Conservation (phyloP, 2,797 vertebrate genomes). For the Eutrigla gurnardus region DNA sequence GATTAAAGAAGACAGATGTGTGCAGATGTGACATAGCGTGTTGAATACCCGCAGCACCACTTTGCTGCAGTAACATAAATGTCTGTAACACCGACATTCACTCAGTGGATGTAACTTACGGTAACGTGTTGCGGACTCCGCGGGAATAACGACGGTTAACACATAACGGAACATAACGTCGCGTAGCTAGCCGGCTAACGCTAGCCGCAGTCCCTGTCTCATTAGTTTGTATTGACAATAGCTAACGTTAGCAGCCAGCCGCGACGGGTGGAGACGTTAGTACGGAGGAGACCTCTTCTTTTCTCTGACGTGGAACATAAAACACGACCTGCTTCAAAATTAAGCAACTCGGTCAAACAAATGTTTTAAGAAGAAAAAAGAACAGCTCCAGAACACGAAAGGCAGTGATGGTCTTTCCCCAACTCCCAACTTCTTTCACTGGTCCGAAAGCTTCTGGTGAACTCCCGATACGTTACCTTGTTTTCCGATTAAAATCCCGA, state of each 20-base stretch:
- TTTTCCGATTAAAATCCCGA: constrained; percentile 86
- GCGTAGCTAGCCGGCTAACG: constrained; percentile 56
- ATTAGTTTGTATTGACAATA: constrained; percentile 23
- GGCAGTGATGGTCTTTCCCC: constrained; percentile 74
- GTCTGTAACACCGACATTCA: constrained; percentile 31
- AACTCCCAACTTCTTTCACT: constrained; percentile 87
- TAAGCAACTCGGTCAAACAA: constrained; percentile 19
- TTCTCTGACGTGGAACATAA: background rate
- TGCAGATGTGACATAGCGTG: constrained; percentile 34
- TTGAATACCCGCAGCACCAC: constrained; percentile 61
- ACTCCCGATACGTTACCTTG: constrained; percentile 87
- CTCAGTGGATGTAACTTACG: background rate
- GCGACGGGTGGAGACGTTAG: constrained; percentile 34
- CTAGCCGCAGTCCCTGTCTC: constrained; percentile 59
- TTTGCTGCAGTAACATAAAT: constrained; percentile 28
- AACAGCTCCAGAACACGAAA: constrained; percentile 50
- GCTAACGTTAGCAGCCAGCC: constrained; percentile 35
- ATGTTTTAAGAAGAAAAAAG: constrained; percentile 44
- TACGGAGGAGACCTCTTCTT: constrained; percentile 2
- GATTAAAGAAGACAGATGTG: constrained; percentile 27
- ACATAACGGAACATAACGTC: constrained; percentile 29
- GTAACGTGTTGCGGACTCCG: constrained; percentile 24
- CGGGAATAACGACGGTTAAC: constrained; percentile 8
- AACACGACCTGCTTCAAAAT: constrained; percentile 10
- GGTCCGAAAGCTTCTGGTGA: constrained; percentile 76